Evolutionary conservation across 2,888 invertebrate species (phyloP), one percentile per base, ranked within the genome.

Genomic region (Drosophila borborema): DNA sequence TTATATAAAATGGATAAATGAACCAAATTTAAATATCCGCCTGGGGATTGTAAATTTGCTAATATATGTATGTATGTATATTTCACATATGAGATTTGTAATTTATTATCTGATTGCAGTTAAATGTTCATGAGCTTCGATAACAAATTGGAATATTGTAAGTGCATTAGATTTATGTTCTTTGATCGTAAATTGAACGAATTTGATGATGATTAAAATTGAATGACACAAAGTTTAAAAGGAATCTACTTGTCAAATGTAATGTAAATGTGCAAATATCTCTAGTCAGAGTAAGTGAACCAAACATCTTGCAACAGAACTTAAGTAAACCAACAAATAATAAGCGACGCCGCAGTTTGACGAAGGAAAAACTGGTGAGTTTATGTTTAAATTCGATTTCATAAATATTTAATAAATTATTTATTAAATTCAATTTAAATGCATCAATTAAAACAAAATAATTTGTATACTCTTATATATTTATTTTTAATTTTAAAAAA

Each of bases 1-100:
- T 70, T 71, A 77, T 77, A 58, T 48, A 38, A 46, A 61, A 43
- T 60, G 51, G 28, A 49, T 23, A 51, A 31, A 20, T 53, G 10
- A n/a, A 53, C 12, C 45, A 51, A 43, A 18, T 59, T 48, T 55
- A 14, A 3, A 40, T 56, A 36, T 56, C 12, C 41, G 0, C n/a
- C 14, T 9, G 49, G 34, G 46, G 45, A 28, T 38, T 14, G 14
- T 38, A 38, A 14, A 38, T 14, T 16, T 38, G 16, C 16, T 16
- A 6, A 38, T 38, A 16, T 38, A 16, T 16, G n/a, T n/a, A n/a
- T n/a, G 14, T 38, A 38, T 38, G 14, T 14, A 14, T 38, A 36
- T 38, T 14, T 38, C 14, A 38, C 14, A 14, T 14, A 5, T 38
- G 34, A 8, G 34, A 34, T 34, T 8, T 9, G 34, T 34, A 34